Evolutionary conservation across 1,140 invertebrate species (phyloP).

Genomic region (Pachypsylla venusta): DNA sequence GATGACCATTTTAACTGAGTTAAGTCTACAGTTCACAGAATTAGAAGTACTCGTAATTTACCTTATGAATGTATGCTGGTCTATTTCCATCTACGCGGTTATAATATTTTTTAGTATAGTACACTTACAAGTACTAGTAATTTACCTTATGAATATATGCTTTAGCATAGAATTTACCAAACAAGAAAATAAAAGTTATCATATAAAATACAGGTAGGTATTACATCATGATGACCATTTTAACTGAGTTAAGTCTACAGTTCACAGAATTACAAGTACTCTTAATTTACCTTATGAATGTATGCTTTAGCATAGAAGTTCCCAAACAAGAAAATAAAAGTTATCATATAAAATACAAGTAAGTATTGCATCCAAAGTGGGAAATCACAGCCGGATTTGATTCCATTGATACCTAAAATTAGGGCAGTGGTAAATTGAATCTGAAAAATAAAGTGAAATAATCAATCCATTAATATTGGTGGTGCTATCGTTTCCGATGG

Average conservation of each 20-base stretch:
- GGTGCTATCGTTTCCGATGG: too few relatives aligned
- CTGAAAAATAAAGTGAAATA: too few relatives aligned
- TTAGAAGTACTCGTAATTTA: too few relatives aligned
- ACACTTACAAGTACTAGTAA: background rate
- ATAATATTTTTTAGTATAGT: too few relatives aligned
- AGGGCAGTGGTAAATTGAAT: conserved; percentile 78
- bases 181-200: conserved; percentile 76
- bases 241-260: too few relatives aligned
- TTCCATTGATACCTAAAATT: conserved; percentile 64
- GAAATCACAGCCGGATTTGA: conserved; percentile 70
- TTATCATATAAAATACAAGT: conserved; percentile 77
- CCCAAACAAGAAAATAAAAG: conserved; percentile 78
- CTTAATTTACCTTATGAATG: conserved; percentile 44
- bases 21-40: too few relatives aligned
- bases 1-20: too few relatives aligned
- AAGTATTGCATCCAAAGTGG: conserved; percentile 90
- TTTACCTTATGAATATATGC: conserved; percentile 58
- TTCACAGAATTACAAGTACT: too few relatives aligned
- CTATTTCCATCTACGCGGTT: too few relatives aligned
- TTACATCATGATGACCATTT: too few relatives aligned
- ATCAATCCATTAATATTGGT: too few relatives aligned
- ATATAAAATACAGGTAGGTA: conserved; percentile 81
- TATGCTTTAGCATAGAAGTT: conserved; percentile 81
- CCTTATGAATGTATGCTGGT: too few relatives aligned
- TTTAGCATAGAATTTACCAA: conserved; percentile 80